Percentiles rank a stretch among this genome's conserved stretches.
These are phyloP conservation scores for Cheilosia impressa DNA, from an alignment of 2,888 invertebrate genomes.

Conservation along the genomic window DNA sequence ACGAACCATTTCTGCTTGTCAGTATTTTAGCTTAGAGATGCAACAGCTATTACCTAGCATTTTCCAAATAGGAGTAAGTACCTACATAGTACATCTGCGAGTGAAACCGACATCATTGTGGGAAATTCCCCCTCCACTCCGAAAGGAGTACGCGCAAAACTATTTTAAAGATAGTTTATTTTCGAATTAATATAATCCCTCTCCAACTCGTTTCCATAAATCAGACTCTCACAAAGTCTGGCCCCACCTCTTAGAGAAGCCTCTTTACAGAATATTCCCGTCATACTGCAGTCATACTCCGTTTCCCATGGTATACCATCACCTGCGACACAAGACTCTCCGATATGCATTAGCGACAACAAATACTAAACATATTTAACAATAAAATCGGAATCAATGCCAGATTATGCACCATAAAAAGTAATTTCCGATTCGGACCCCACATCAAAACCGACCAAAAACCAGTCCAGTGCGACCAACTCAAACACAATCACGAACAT, in stretches of 20 bases:
- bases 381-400: conserved; percentile 69
- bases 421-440: conserved; percentile 58
- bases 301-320: conserved; percentile 36
- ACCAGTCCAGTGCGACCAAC: conserved; percentile 19
- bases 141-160: neutral
- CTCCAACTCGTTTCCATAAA: conserved; percentile 20
- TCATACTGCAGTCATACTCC: conserved; percentile 2
- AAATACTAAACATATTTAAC: conserved; percentile 64
- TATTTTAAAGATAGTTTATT: neutral
- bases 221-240: conserved; percentile 11
- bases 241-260: too few species aligned
- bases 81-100: too few species aligned
- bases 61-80: too few species aligned
- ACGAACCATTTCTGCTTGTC: too few species aligned
- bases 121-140: neutral
- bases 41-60: too few species aligned
- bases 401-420: conserved; percentile 69
- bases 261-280: neutral
- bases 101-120: too few species aligned
- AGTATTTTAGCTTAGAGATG: too few species aligned
- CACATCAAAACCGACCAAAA: conserved; percentile 52
- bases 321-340: conserved; percentile 5
- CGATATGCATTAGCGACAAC: conserved; percentile 43
- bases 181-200: neutral
- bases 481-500: conserved; percentile 27